Percentiles rank a stretch among this genome's conserved stretches.
These are phyloP conservation scores for Scartelaos histophorus DNA, from an alignment of 2,113 vertebrate genomes.

Conservation along the genomic window DNA sequence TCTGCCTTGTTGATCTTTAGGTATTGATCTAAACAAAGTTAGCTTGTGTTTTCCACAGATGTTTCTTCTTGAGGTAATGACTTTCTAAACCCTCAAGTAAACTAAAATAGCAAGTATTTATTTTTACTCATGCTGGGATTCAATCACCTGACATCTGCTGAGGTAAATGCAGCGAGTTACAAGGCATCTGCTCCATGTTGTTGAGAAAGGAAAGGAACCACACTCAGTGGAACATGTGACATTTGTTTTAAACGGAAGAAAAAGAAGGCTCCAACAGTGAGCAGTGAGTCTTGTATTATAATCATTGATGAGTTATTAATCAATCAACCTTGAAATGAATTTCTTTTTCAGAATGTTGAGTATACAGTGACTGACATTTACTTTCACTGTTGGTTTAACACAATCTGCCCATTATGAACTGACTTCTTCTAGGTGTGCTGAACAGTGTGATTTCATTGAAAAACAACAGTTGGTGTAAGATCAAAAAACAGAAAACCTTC, in stretches of 20 bases:
- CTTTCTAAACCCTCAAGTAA: neutral
- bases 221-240: neutral
- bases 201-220: neutral
- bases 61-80: neutral
- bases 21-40: neutral
- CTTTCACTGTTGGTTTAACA: too few relatives aligned
- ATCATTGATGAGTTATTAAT: neutral
- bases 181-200: neutral
- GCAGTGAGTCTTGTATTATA: neutral
- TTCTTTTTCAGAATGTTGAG: too few relatives aligned
- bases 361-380: too few relatives aligned
- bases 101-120: conserved; percentile 12
- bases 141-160: neutral
- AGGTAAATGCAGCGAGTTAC: neutral
- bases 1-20: neutral
- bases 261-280: neutral
- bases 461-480: too few relatives aligned
- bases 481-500: too few relatives aligned
- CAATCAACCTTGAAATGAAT: too few relatives aligned
- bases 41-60: neutral
- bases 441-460: too few relatives aligned
- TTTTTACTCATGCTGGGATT: neutral
- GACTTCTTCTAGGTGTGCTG: too few relatives aligned
- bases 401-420: too few relatives aligned
- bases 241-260: neutral